These are phyloP conservation scores for Phalera bucephala DNA, from an alignment of 2,888 invertebrate genomes.

Conservation along the genomic window DNA sequence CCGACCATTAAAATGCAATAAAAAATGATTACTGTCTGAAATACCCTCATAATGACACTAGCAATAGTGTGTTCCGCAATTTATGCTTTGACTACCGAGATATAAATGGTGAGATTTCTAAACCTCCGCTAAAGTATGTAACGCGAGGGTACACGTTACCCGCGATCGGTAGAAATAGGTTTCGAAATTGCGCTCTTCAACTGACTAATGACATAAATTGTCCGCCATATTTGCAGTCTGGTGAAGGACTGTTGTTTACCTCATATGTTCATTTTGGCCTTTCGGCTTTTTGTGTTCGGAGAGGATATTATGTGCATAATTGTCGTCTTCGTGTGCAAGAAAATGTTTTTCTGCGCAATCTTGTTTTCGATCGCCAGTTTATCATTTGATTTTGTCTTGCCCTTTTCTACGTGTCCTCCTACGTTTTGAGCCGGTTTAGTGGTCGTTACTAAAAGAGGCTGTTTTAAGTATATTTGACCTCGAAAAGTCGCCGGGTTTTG, in stretches of 20 bases:
- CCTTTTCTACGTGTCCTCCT: not conserved
- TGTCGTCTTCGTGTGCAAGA: not conserved
- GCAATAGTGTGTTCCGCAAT: constrained; percentile 5
- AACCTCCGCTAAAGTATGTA: not conserved
- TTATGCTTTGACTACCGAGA: constrained; percentile 7
- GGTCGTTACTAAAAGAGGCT: not conserved
- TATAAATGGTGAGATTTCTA: constrained; percentile 4
- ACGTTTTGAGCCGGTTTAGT: not conserved
- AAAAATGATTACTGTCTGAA: constrained; percentile 42
- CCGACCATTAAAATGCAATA: constrained; percentile 48
- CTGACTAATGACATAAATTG: constrained; percentile 13
- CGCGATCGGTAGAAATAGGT: constrained; percentile 8
- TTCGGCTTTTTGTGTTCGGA: not conserved
- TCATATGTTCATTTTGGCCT: constrained; percentile 1
- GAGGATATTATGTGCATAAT: not conserved
- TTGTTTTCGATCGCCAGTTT: not conserved
- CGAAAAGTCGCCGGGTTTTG: no score
- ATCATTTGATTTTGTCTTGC: not conserved
- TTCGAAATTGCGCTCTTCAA: constrained; percentile 12
- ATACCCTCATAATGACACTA: constrained; percentile 23
- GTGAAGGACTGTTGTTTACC: constrained; percentile 1
- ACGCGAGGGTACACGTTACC: not conserved
- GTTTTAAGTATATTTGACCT: not conserved
- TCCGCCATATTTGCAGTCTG: constrained; percentile 4
- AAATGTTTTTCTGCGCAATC: not conserved